Evolutionary conservation across 2,113 vertebrate genomes (phyloP).

Genomic region (Vidua chalybeata): DNA sequence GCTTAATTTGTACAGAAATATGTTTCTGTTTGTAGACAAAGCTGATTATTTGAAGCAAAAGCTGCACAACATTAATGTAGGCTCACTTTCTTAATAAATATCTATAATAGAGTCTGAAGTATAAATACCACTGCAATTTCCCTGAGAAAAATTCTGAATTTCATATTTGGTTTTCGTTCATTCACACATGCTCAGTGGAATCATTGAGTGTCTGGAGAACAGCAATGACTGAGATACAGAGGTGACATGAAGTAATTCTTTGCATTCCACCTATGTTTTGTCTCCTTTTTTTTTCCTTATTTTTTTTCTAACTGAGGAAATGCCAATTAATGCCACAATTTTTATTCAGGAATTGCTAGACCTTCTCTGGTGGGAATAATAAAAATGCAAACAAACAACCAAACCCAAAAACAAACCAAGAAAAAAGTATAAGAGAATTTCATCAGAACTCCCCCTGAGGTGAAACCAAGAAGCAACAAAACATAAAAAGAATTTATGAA

Average conservation of each 20-base stretch:
- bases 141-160: background rate
- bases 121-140: background rate
- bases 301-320: background rate
- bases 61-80: background rate
- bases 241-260: background rate
- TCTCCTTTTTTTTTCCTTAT: accelerated
- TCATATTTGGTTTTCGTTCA: background rate
- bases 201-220: background rate
- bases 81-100: background rate
- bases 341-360: background rate
- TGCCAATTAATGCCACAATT: accelerated
- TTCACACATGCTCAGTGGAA: background rate
- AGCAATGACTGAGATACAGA: background rate
- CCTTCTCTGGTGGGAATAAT: background rate
- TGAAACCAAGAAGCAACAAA: background rate
- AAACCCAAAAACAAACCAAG: background rate
- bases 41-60: background rate
- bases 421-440: background rate
- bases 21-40: background rate
- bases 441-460: background rate
- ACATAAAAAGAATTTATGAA: background rate
- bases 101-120: background rate
- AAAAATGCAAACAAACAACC: background rate
- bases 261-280: background rate
- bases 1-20: background rate